Percentiles rank a stretch among this genome's conserved stretches.
Conservation (phyloP, 2,888 invertebrate genomes). For the Lasius platythorax region DNA sequence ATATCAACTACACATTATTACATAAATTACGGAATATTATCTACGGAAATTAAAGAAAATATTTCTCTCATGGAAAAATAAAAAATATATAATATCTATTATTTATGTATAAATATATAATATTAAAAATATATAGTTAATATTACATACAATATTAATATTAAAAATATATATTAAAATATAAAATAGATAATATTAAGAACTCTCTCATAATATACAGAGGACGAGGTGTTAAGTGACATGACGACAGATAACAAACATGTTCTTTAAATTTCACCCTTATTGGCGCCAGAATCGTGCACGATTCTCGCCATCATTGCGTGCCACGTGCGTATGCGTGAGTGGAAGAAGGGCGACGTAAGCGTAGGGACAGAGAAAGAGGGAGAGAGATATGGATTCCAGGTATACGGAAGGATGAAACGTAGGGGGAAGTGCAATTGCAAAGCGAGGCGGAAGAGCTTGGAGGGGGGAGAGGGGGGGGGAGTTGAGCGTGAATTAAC, state of each 20-base stretch:
- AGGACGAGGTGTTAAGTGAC: neutral
- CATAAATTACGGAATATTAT: neutral
- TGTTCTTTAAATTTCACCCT: neutral
- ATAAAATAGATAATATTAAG: no score
- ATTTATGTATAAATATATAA: neutral
- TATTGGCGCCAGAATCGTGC: neutral
- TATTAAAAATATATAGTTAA: neutral
- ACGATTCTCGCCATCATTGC: neutral
- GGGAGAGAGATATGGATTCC: neutral
- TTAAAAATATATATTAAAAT: no score
- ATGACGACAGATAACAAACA: neutral
- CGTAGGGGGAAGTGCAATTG: conserved; percentile 47
- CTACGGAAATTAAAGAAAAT: neutral
- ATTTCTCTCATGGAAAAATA: neutral
- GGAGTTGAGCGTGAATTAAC: conserved; percentile 83
- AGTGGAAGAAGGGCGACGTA: conserved; percentile 34
- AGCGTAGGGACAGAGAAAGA: neutral
- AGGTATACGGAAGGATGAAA: conserved; percentile 4
- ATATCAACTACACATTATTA: neutral
- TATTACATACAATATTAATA: no score
- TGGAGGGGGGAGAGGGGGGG: conserved; percentile 43
- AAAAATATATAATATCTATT: neutral
- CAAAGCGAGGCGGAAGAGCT: conserved; percentile 43
- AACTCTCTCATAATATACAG: neutral
- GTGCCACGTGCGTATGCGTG: conserved; percentile 53